phyloP scores from a whole-genome alignment of 2,797 vertebrate species.

The Moxostoma hubbsi region DNA sequence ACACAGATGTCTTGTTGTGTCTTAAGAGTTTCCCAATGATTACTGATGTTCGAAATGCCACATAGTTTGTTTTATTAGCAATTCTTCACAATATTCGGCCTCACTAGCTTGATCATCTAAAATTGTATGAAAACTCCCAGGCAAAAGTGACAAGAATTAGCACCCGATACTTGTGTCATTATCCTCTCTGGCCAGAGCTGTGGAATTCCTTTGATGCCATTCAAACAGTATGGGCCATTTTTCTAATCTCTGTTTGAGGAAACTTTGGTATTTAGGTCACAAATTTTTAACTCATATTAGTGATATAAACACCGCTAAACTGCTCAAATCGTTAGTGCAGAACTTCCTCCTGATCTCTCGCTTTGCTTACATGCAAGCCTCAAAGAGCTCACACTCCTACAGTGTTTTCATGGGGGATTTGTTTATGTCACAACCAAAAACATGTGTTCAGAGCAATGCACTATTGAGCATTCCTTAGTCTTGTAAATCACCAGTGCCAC shows the following conservation, averaged over 20 bases:
- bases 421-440: slow-evolving; percentile 30
- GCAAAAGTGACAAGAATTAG: slow-evolving; percentile 55
- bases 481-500: too few relatives aligned
- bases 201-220: slow-evolving; percentile 63
- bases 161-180: slow-evolving; percentile 59
- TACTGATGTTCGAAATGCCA: background rate
- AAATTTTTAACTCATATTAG: slow-evolving; percentile 50
- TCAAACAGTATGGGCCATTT: slow-evolving; percentile 53
- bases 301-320: slow-evolving; percentile 53
- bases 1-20: slow-evolving; percentile 54
- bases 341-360: background rate
- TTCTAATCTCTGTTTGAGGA: slow-evolving; percentile 62
- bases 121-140: slow-evolving; percentile 49
- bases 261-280: slow-evolving; percentile 61
- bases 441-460: slow-evolving; percentile 39
- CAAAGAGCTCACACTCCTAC: background rate
- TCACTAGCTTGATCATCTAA: slow-evolving; percentile 18
- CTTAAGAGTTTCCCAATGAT: background rate
- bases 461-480: slow-evolving; percentile 16
- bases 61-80: background rate
- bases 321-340: slow-evolving; percentile 35
- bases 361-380: too few relatives aligned
- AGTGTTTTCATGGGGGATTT: slow-evolving; percentile 26
- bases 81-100: background rate
- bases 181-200: slow-evolving; percentile 37